Evolutionary conservation across 2,888 invertebrate species (phyloP).

Genomic region (Conistra vaccinii): DNA sequence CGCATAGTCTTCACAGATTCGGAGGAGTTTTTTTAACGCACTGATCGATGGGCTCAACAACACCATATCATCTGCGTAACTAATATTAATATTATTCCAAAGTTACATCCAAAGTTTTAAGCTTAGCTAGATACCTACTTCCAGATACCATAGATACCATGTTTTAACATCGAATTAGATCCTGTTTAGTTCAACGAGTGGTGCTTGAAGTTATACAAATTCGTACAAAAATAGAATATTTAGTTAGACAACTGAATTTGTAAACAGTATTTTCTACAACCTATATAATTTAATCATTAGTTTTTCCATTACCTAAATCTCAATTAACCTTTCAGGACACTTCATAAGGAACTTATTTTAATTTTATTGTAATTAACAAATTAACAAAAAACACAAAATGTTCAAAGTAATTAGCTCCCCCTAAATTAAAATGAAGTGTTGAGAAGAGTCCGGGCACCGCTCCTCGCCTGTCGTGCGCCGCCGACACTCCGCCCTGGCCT

Average conservation of each 20-base stretch:
- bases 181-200: neutral
- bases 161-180: neutral
- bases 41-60: too few relatives aligned
- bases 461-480: neutral
- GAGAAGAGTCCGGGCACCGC: neutral
- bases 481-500: constrained; percentile 30
- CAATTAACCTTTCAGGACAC: neutral
- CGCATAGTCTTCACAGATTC: too few relatives aligned
- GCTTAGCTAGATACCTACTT: neutral
- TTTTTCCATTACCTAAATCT: neutral
- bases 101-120: neutral
- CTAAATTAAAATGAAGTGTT: constrained; percentile 32
- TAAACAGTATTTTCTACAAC: neutral
- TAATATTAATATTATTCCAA: too few relatives aligned
- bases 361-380: constrained; percentile 21
- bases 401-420: constrained; percentile 36
- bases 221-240: neutral
- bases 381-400: constrained; percentile 22
- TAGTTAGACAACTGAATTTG: neutral
- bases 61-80: too few relatives aligned
- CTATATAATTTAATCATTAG: neutral
- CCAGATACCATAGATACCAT: too few relatives aligned
- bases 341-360: constrained; percentile 7
- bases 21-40: too few relatives aligned
- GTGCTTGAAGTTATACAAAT: neutral